Percentiles rank a stretch among this genome's conserved stretches.
These are phyloP conservation scores for Caenorhabditis sp. DNA, from an alignment of 2,888 invertebrate genomes.

Conservation along the genomic window DNA sequence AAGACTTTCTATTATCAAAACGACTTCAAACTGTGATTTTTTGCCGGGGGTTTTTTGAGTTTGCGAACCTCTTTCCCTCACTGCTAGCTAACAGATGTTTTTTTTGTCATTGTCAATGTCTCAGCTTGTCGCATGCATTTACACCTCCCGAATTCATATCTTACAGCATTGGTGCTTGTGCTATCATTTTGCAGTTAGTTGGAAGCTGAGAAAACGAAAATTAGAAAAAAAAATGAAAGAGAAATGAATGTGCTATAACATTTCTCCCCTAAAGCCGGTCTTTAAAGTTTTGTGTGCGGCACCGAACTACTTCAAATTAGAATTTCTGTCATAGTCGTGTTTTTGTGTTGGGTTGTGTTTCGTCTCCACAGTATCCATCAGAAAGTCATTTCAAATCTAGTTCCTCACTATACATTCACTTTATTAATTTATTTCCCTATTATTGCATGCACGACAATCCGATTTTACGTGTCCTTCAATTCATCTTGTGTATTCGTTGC, in stretches of 20 bases:
- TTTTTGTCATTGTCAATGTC: conserved; percentile 1
- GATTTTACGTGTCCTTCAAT: conserved; percentile 42
- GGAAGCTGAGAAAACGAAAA: not conserved
- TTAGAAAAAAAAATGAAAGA: not conserved
- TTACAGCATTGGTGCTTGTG: conserved; percentile 15
- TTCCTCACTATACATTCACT: not conserved
- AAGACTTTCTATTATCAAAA: conserved; percentile 82
- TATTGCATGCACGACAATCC: conserved; percentile 42
- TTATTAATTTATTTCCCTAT: conserved; percentile 20
- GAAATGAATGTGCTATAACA: not conserved
- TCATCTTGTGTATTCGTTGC: conserved; percentile 44
- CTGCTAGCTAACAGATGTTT: conserved; percentile 16
- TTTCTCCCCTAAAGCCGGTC: conserved; percentile 23
- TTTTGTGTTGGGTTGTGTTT: conserved; percentile 29
- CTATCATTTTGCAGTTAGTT: conserved; percentile 15
- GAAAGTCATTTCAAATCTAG: conserved; percentile 39
- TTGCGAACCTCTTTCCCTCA: conserved; percentile 20
- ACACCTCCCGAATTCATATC: conserved; percentile 22
- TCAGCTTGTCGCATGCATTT: conserved; percentile 21
- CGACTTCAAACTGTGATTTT: conserved; percentile 82
- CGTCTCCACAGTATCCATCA: not conserved
- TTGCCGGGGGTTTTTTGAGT: conserved; percentile 44
- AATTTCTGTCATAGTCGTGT: conserved; percentile 11
- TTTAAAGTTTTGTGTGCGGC: conserved; percentile 36
- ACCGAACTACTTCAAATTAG: conserved; percentile 39